These are phyloP conservation scores for Drosophila nr. perissopoda DNA, from an alignment of 2,888 invertebrate genomes.

Conservation along the genomic window DNA sequence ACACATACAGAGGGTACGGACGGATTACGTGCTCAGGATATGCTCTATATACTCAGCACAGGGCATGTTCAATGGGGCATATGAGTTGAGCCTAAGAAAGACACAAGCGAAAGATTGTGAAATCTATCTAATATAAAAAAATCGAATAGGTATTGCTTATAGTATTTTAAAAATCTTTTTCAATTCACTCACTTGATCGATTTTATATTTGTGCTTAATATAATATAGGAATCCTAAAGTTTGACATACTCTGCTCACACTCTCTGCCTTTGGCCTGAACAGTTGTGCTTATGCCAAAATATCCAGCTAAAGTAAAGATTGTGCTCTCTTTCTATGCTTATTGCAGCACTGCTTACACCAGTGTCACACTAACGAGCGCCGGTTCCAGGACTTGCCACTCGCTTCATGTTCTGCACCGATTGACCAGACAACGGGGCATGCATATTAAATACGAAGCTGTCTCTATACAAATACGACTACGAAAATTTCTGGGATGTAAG, in stretches of 20 bases:
- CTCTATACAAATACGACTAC: constrained; percentile 30
- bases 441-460: constrained; percentile 66
- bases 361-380: constrained; percentile 62
- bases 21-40: constrained; percentile 65
- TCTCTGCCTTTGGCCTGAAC: neutral
- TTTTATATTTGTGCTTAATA: neutral
- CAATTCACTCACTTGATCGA: neutral
- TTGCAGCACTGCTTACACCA: constrained; percentile 2
- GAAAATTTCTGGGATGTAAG: constrained; percentile 26
- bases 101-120: neutral
- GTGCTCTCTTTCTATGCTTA: constrained; percentile 4
- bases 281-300: constrained; percentile 26
- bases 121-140: neutral
- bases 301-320: constrained; percentile 14
- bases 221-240: neutral
- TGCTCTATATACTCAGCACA: constrained; percentile 17
- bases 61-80: neutral
- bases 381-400: constrained; percentile 45
- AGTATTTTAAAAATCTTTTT: neutral
- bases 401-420: constrained; percentile 70
- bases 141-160: neutral
- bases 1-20: constrained; percentile 45
- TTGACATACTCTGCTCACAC: neutral
- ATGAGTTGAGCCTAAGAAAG: neutral
- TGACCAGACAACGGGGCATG: constrained; percentile 74